Evolutionary conservation across 2,113 vertebrate genomes (phyloP).

Genomic region (Pseudorhombus dupliciocellatus): DNA sequence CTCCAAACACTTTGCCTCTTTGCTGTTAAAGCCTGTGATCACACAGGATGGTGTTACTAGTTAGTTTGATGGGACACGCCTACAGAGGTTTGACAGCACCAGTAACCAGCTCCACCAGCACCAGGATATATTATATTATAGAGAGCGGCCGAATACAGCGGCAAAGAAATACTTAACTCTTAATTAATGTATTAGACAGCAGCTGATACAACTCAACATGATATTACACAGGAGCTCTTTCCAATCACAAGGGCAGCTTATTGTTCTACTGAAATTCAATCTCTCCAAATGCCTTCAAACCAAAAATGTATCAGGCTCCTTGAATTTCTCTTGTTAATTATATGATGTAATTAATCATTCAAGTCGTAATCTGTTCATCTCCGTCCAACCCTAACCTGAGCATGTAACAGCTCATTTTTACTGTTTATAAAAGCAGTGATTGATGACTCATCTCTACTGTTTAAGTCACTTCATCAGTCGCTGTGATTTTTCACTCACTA

Average conservation of each 20-base stretch:
- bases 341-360: too few relatives aligned
- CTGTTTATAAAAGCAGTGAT: too few relatives aligned
- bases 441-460: too few relatives aligned
- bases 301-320: background rate
- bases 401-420: too few relatives aligned
- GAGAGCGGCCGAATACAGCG: background rate
- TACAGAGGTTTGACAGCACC: conserved; percentile 16
- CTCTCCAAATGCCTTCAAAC: background rate
- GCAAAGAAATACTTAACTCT: background rate
- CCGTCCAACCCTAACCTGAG: too few relatives aligned
- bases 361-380: too few relatives aligned
- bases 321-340: background rate
- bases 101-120: background rate
- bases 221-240: too few relatives aligned
- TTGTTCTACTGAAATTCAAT: background rate
- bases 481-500: background rate
- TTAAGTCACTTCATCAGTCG: background rate
- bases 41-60: background rate
- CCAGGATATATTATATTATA: background rate
- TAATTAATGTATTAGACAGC: background rate
- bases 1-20: conserved; percentile 30
- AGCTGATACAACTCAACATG: too few relatives aligned
- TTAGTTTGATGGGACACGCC: conserved; percentile 17
- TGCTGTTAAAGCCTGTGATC: conserved; percentile 29
- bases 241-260: too few relatives aligned